Base-by-base conservation (phyloP, 2,113 vertebrate genomes). In the Lepus americanus region DNA sequence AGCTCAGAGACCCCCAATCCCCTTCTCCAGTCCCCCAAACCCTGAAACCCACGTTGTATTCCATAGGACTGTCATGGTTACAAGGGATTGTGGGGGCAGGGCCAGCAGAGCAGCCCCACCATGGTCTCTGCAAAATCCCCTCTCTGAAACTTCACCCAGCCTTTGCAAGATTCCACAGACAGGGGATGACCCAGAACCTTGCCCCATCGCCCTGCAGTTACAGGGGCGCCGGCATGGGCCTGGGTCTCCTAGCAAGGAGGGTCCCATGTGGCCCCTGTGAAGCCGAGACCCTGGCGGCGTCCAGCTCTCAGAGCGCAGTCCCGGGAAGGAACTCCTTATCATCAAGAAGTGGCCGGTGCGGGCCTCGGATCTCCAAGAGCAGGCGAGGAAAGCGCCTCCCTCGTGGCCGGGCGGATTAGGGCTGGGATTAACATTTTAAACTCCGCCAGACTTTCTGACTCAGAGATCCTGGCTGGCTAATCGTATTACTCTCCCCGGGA, bases 401-500 rank as follows among this genome's bases (percentile, higher is more conserved):
- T 97, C 27, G 93, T 25, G 97, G 97, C 95, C 93, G 97, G 98
- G 98, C 87, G 98, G 99, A 99, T 99, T 99, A 99, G 98, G 98
- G 95, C 97, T 97, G 92, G 98, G 99, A 99, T 99, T 99, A 99
- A 98, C 99, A 98, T 99, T 98, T 99, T 98, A 98, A 99, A 99
- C 98, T 98, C 98, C 76, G 97, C 98, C 98, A 98, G 98, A 98
- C 97, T 99, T 98, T 98, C 98, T 98, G 98, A 98, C 98, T 99
- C 98, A 98, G 98, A 98, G 98, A 98, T 99, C 97, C 97, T 97
- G 74, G 88, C 87, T 92, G 94, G 87, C 97, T 99, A 98, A 99
- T 99, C 97, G 77, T 98, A 98, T 99, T 98, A 98, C 98, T 97
- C 96, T 96, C 98, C 96, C 97, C 83, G 92, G 98, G 98, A 99